These are phyloP conservation scores for Ptychoptera contaminata DNA, from an alignment of 2,888 invertebrate species.

Conservation along the genomic window DNA sequence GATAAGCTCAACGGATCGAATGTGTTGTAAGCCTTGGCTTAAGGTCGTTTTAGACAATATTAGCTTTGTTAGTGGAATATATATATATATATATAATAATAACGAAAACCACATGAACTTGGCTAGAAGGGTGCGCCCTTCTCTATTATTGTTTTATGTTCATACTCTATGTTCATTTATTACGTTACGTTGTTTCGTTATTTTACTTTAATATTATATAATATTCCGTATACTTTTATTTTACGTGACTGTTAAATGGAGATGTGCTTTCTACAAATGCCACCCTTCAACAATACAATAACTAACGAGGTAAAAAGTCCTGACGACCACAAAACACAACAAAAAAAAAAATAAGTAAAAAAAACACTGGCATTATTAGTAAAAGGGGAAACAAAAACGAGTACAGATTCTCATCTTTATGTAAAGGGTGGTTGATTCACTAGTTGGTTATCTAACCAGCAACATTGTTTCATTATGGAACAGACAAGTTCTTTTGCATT, in stretches of 20 bases:
- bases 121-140: not conserved
- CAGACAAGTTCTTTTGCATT: too few species aligned
- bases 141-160: not conserved
- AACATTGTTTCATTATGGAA: too few species aligned
- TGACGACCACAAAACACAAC: not conserved
- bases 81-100: not conserved
- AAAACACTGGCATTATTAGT: not conserved
- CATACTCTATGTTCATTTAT: not conserved
- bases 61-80: constrained; percentile 15
- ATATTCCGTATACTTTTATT: not conserved
- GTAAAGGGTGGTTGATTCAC: too few species aligned
- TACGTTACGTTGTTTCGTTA: not conserved
- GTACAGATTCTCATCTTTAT: too few species aligned
- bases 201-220: not conserved
- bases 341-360: not conserved
- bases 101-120: not conserved
- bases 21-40: constrained; percentile 16
- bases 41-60: constrained; percentile 14
- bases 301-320: not conserved
- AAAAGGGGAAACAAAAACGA: too few species aligned
- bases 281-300: not conserved
- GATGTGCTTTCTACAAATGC: too few species aligned
- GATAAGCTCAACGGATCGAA: constrained; percentile 1
- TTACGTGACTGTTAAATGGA: too few species aligned
- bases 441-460: too few species aligned